These are phyloP conservation scores for Sitophilus oryzae DNA, from an alignment of 1,140 invertebrate genomes.

Conservation along the genomic window DNA sequence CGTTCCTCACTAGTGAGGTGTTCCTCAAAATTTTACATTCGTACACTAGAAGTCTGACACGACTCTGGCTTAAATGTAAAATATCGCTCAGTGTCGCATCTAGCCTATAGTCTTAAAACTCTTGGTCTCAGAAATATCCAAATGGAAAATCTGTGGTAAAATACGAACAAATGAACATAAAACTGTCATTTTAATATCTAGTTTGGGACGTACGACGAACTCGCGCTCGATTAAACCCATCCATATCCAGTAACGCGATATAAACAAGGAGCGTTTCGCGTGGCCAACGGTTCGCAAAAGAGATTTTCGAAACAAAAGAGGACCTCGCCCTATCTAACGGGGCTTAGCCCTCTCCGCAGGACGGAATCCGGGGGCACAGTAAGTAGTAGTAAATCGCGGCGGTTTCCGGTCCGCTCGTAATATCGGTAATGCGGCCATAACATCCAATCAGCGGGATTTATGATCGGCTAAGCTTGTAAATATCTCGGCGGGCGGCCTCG, in stretches of 20 bases:
- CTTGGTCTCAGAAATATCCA: too few species aligned
- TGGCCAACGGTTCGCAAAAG: neutral
- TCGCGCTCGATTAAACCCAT: too few species aligned
- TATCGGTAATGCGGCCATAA: constrained; percentile 44
- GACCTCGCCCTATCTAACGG: neutral
- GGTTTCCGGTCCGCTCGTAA: constrained; percentile 34
- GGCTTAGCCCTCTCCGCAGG: neutral
- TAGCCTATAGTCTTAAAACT: too few species aligned
- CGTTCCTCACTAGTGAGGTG: too few species aligned
- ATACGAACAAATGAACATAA: too few species aligned
- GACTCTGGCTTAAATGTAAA: too few species aligned
- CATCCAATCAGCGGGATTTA: constrained; percentile 45
- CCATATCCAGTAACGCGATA: neutral
- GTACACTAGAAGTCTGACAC: too few species aligned
- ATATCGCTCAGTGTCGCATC: too few species aligned
- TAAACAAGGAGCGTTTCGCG: neutral
- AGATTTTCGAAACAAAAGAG: neutral
- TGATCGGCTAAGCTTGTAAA: constrained; percentile 40
- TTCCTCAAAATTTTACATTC: too few species aligned
- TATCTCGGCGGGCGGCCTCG: constrained; percentile 39
- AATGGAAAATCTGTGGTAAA: too few species aligned
- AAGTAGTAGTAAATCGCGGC: constrained; percentile 36
- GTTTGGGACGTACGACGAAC: too few species aligned
- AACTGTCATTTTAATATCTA: too few species aligned
- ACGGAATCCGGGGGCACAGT: constrained; percentile 5